phyloP scores from a whole-genome alignment of 2,888 invertebrate genomes.

The Penaeus monodon region DNA sequence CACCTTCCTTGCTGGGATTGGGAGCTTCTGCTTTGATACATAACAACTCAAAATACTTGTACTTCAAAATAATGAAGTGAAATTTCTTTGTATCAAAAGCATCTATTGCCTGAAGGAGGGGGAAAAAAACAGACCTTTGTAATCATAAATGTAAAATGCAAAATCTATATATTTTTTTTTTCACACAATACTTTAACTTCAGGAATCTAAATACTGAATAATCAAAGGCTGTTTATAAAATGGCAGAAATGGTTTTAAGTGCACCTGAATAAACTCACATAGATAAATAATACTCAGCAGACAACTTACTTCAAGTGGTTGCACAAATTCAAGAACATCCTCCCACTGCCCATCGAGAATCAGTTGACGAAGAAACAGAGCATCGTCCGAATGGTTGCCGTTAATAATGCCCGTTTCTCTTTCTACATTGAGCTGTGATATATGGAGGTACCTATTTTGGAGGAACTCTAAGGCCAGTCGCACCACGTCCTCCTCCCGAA shows the following conservation, averaged over 20 bases:
- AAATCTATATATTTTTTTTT: no score
- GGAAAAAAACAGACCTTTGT: constrained; percentile 70
- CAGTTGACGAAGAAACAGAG: constrained; percentile 91
- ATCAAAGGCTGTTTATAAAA: background rate
- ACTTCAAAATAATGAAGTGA: constrained; percentile 87
- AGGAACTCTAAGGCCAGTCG: constrained; percentile 87
- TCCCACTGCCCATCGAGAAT: constrained; percentile 99
- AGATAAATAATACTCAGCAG: constrained; percentile 1
- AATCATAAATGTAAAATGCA: no score
- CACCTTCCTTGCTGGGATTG: constrained; percentile 83
- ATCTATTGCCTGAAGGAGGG: constrained; percentile 69
- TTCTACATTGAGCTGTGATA: constrained; percentile 74
- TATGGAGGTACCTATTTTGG: constrained; percentile 90
- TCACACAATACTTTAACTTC: no score
- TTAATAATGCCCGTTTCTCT: constrained; percentile 95
- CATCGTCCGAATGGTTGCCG: constrained; percentile 92
- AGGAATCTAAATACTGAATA: background rate
- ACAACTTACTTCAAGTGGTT: constrained; percentile 78
- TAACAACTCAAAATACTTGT: constrained; percentile 92
- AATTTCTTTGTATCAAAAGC: constrained; percentile 88
- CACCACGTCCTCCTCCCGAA: constrained; percentile 91
- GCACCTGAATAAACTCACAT: background rate
- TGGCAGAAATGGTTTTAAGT: background rate
- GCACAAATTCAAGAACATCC: constrained; percentile 94
- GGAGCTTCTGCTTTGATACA: constrained; percentile 91